Percentiles rank a stretch among this genome's conserved stretches.
Evolutionary conservation across 2,113 vertebrate species (phyloP).

Genomic region (Dromas ardeola): DNA sequence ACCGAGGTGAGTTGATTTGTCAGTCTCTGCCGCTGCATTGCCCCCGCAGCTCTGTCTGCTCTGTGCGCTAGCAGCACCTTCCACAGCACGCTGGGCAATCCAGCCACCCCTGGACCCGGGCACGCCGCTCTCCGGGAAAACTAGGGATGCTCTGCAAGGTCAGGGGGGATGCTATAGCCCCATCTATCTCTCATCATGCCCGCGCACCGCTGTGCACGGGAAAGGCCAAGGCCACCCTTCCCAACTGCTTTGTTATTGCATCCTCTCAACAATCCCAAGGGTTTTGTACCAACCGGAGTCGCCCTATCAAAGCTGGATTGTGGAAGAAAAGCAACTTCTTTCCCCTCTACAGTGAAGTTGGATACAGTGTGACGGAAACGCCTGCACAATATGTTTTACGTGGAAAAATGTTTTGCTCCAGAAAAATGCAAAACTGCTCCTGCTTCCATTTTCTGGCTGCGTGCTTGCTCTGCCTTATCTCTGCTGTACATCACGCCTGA

Average conservation of each 20-base stretch:
- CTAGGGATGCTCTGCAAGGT: neutral
- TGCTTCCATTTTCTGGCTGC: neutral
- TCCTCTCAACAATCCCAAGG: neutral
- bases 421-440: neutral
- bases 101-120: neutral
- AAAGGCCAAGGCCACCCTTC: neutral
- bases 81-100: fast-evolving
- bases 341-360: fast-evolving
- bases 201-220: fast-evolving
- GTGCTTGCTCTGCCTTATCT: neutral
- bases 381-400: neutral
- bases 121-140: fast-evolving
- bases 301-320: neutral
- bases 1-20: neutral
- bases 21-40: fast-evolving
- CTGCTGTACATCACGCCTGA: neutral
- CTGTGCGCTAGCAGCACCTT: neutral
- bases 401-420: neutral
- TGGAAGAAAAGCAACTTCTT: neutral
- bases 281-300: neutral
- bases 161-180: neutral
- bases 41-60: fast-evolving
- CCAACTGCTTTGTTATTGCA: neutral
- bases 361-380: neutral
- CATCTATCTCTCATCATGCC: neutral